Conservation (phyloP, 1,140 invertebrate genomes). For the Harpegnathos saltator region DNA sequence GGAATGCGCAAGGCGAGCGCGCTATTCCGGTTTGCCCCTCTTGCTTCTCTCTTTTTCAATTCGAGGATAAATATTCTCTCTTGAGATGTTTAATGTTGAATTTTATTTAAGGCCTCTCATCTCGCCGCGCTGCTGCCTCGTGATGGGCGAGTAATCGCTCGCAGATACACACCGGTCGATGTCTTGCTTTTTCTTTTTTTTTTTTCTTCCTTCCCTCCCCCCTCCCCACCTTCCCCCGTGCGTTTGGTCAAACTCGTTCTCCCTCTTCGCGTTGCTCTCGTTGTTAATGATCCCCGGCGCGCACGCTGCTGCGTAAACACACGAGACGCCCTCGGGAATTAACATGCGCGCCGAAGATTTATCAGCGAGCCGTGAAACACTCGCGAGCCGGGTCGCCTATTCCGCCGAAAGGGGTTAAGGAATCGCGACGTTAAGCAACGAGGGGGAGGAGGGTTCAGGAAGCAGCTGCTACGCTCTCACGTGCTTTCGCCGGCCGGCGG, state of each 20-base stretch:
- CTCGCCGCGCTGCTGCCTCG: neutral
- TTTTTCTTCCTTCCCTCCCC: too few species aligned
- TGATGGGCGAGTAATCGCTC: neutral
- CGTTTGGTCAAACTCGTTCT: neutral
- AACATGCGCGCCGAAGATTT: constrained; percentile 8
- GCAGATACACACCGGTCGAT: too few species aligned
- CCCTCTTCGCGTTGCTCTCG: neutral
- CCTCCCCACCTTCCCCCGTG: too few species aligned
- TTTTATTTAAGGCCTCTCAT: neutral
- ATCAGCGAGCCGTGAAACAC: neutral
- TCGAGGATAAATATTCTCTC: neutral
- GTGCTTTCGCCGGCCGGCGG: neutral
- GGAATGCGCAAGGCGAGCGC: neutral
- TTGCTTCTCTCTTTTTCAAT: neutral
- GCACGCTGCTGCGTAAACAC: neutral
- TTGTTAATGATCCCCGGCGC: neutral
- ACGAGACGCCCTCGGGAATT: neutral
- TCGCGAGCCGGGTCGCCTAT: neutral
- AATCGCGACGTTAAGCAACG: neutral
- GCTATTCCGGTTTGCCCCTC: neutral
- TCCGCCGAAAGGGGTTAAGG: constrained; percentile 7
- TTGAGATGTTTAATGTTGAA: neutral
- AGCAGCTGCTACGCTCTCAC: constrained; percentile 36
- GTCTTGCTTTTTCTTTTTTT: neutral
- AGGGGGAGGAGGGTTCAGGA: neutral